A percentile compares a stretch with the other conserved stretches of the same genome.
Conservation (phyloP, 2,888 invertebrate species). For the Malthinus seriepunctatus region DNA sequence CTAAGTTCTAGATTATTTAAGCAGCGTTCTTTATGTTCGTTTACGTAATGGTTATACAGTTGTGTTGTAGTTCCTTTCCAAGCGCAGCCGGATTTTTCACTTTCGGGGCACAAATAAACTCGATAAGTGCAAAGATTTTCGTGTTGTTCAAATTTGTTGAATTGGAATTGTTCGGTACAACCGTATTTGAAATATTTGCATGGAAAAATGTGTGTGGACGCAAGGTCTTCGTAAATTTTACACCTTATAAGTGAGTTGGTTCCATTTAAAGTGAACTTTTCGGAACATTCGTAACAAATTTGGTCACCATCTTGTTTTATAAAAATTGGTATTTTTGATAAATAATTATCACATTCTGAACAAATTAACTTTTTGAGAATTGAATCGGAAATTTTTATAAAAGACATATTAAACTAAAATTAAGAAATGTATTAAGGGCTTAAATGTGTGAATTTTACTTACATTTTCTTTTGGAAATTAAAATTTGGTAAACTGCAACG, state of each 20-base stretch:
- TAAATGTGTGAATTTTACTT: no score
- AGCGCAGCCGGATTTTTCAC: background rate
- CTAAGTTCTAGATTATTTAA: background rate
- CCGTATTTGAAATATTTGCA: background rate
- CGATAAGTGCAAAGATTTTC: background rate
- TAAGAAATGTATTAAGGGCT: no score
- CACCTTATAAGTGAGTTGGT: background rate
- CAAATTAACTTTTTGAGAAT: background rate
- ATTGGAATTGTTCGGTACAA: background rate
- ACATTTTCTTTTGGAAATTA: no score
- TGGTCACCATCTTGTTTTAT: background rate
- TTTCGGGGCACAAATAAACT: background rate
- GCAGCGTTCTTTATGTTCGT: background rate
- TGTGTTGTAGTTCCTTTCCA: conserved; percentile 1
- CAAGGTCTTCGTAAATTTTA: background rate
- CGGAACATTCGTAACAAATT: background rate
- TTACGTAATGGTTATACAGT: background rate
- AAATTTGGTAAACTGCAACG: no score
- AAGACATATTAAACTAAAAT: no score
- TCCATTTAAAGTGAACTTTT: background rate
- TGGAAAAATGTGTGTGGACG: background rate
- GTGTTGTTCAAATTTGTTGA: background rate
- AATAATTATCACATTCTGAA: background rate
- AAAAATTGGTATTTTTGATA: background rate
- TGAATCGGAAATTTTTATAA: background rate